Conservation (phyloP, 2,888 invertebrate species). For the Limnephilus marmoratus region DNA sequence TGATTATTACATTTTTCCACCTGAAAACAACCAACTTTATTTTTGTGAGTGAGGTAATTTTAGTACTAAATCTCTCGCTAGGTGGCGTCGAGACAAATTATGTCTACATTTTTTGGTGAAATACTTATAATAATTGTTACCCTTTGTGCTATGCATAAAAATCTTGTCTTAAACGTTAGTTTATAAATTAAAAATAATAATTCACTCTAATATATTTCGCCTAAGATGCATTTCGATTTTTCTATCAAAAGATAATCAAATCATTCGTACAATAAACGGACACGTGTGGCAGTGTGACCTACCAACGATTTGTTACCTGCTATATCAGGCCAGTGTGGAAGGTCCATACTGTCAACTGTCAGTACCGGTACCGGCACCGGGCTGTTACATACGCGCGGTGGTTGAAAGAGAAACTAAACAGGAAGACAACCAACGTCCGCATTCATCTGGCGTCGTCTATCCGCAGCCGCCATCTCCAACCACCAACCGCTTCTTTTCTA, state of each 20-base stretch:
- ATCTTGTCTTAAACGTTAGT: too few relatives aligned
- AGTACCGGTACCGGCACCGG: background rate
- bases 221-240: too few relatives aligned
- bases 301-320: background rate
- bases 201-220: too few relatives aligned
- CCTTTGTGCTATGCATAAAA: too few relatives aligned
- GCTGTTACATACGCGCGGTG: background rate
- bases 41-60: too few relatives aligned
- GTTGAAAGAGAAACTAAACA: conserved; percentile 2
- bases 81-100: too few relatives aligned
- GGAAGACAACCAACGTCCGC: background rate
- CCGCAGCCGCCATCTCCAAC: background rate
- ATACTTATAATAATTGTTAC: too few relatives aligned
- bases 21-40: too few relatives aligned
- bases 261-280: background rate
- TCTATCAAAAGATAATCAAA: background rate
- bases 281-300: background rate
- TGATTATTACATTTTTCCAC: too few relatives aligned
- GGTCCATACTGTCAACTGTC: background rate
- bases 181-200: too few relatives aligned
- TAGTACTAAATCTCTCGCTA: too few relatives aligned
- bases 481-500: background rate
- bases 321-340: background rate
- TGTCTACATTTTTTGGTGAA: too few relatives aligned
- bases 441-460: background rate